These are phyloP conservation scores for Synergus gifuensis DNA, from an alignment of 2,888 invertebrate genomes.

Conservation along the genomic window DNA sequence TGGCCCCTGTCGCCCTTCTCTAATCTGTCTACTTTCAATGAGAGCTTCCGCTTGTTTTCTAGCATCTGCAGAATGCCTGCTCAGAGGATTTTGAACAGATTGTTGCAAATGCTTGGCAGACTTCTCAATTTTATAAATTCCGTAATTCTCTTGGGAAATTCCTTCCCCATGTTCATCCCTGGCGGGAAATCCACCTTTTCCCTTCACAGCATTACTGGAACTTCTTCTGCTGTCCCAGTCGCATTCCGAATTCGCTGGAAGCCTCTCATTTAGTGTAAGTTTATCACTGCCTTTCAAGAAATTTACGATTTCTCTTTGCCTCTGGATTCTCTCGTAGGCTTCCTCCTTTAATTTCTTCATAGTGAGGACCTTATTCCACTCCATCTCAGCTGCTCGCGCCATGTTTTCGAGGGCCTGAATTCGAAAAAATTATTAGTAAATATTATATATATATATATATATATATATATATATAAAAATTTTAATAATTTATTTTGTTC, in stretches of 20 bases:
- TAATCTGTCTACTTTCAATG: conserved; percentile 81
- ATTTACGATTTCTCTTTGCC: conserved; percentile 83
- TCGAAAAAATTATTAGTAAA: not conserved
- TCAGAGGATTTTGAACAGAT: conserved; percentile 58
- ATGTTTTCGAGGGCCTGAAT: conserved; percentile 84
- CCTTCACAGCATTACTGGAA: conserved; percentile 39
- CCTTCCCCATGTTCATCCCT: conserved; percentile 60
- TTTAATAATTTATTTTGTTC: no score
- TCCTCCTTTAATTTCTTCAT: conserved; percentile 92
- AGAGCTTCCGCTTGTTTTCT: conserved; percentile 60
- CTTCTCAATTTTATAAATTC: conserved; percentile 65
- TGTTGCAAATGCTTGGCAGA: conserved; percentile 65
- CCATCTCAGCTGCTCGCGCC: conserved; percentile 89
- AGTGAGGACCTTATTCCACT: conserved; percentile 91
- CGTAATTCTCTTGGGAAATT: conserved; percentile 58
- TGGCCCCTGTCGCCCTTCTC: conserved; percentile 86
- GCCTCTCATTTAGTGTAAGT: conserved; percentile 56
- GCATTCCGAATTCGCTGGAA: conserved; percentile 67
- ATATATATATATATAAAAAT: no score
- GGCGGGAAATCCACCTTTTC: conserved; percentile 50
- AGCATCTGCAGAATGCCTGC: conserved; percentile 54
- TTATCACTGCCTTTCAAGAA: conserved; percentile 70
- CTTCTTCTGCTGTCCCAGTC: conserved; percentile 59
- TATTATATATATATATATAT: no score
- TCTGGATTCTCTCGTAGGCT: conserved; percentile 84